These are phyloP conservation scores for Sebastes kiyomatsui DNA, from an alignment of 2,797 vertebrate genomes.

Conservation along the genomic window DNA sequence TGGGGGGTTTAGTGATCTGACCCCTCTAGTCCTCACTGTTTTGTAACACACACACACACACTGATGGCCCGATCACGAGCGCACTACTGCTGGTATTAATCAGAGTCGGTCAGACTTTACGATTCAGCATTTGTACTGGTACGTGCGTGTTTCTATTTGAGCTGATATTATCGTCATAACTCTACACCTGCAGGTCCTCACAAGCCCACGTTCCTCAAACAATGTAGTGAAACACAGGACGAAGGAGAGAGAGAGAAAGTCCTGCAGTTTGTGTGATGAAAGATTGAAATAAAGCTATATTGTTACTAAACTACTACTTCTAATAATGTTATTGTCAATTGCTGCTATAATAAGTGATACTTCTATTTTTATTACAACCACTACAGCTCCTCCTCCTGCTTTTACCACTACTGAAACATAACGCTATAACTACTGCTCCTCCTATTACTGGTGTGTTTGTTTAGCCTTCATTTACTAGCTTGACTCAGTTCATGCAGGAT, in stretches of 20 bases:
- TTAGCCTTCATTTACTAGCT: neutral
- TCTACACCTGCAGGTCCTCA: slow-evolving; percentile 27
- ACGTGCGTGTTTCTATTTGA: neutral
- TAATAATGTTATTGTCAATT: no score
- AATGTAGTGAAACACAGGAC: neutral
- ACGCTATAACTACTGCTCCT: neutral
- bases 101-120: slow-evolving; percentile 46
- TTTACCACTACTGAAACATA: neutral
- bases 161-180: neutral
- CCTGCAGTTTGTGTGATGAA: neutral
- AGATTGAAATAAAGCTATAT: neutral
- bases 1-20: slow-evolving; percentile 40
- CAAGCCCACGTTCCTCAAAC: neutral
- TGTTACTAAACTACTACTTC: neutral
- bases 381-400: neutral
- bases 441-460: neutral
- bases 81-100: slow-evolving; percentile 32
- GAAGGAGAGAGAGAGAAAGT: neutral
- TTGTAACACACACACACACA: neutral
- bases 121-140: slow-evolving; percentile 24
- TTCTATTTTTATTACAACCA: neutral
- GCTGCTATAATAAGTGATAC: neutral
- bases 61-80: slow-evolving; percentile 20
- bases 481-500: neutral
- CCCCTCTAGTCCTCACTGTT: neutral